Percentiles rank a stretch among this genome's conserved stretches.
Evolutionary conservation across 2,888 invertebrate species (phyloP).

Genomic region (Apodemia duryi): DNA sequence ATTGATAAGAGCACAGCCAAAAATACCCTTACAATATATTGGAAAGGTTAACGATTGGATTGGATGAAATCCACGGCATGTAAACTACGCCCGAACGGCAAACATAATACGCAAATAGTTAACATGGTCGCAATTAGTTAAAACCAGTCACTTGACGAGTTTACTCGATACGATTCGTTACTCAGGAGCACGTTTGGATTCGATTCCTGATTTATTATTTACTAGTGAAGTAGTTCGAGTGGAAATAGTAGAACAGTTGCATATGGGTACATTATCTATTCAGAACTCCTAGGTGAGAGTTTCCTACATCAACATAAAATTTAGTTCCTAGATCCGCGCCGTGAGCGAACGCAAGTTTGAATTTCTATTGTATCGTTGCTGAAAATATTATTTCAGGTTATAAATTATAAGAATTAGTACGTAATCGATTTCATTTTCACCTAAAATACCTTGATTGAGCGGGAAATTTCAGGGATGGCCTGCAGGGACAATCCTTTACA

Average conservation of each 20-base stretch:
- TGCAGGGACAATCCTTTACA: too few species aligned
- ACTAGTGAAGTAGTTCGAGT: constrained; percentile 25
- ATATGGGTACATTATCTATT: constrained; percentile 49
- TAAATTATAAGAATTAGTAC: background rate
- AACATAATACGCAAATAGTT: constrained; percentile 17
- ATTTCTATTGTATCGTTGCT: background rate
- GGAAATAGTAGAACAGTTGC: constrained; percentile 32
- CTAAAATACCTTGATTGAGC: too few species aligned
- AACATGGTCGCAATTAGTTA: constrained; percentile 19
- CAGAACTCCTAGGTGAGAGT: constrained; percentile 46
- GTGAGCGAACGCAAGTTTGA: constrained; percentile 32
- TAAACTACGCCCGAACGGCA: background rate
- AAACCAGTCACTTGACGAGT: constrained; percentile 17
- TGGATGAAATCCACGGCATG: background rate
- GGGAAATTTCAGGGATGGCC: too few species aligned
- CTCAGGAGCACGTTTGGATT: background rate
- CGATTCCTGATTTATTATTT: constrained; percentile 23
- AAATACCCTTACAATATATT: background rate
- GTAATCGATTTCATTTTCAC: background rate
- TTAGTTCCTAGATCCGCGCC: constrained; percentile 49
- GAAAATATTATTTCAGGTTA: background rate
- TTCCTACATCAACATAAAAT: constrained; percentile 51
- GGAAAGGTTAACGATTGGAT: background rate
- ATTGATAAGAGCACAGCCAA: background rate
- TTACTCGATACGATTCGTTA: constrained; percentile 18